Evolutionary conservation across 2,888 invertebrate species (phyloP).

Genomic region (Lasiommata megera): DNA sequence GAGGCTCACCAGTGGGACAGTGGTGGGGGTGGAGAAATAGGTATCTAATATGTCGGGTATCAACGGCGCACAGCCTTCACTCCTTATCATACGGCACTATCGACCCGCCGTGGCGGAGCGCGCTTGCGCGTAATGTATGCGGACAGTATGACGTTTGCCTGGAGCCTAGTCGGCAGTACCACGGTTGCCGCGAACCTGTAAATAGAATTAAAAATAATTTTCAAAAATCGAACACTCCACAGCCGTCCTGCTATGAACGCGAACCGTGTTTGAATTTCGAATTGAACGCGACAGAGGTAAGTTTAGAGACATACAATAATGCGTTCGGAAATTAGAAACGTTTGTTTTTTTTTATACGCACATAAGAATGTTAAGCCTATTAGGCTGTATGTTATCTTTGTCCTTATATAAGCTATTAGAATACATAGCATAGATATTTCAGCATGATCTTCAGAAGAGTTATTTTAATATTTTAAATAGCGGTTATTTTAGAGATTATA

Average conservation of each 20-base stretch:
- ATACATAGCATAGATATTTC: not conserved
- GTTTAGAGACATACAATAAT: not conserved
- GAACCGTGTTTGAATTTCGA: not conserved
- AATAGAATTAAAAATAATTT: slow-evolving; percentile 59
- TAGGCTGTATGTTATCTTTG: slow-evolving; percentile 11
- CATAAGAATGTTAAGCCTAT: slow-evolving; percentile 14
- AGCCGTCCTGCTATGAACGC: slow-evolving; percentile 18
- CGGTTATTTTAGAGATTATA: too few species aligned
- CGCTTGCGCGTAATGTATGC: slow-evolving; percentile 68
- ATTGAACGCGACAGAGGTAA: slow-evolving; percentile 8
- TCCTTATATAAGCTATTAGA: slow-evolving; percentile 7
- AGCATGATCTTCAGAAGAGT: too few species aligned
- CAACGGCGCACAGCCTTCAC: slow-evolving; percentile 58
- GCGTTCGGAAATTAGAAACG: not conserved
- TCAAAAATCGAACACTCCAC: slow-evolving; percentile 11
- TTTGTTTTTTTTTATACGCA: not conserved
- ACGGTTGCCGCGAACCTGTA: slow-evolving; percentile 56
- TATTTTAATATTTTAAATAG: too few species aligned
- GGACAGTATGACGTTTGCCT: slow-evolving; percentile 67
- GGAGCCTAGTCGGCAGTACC: slow-evolving; percentile 45
- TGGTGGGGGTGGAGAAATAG: too few species aligned
- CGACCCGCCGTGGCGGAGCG: slow-evolving; percentile 53
- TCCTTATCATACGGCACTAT: slow-evolving; percentile 61
- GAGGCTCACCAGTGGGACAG: too few species aligned
- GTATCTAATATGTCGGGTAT: not conserved